Evolutionary conservation across 2,888 invertebrate genomes (phyloP).

Genomic region (Auanema sp.): DNA sequence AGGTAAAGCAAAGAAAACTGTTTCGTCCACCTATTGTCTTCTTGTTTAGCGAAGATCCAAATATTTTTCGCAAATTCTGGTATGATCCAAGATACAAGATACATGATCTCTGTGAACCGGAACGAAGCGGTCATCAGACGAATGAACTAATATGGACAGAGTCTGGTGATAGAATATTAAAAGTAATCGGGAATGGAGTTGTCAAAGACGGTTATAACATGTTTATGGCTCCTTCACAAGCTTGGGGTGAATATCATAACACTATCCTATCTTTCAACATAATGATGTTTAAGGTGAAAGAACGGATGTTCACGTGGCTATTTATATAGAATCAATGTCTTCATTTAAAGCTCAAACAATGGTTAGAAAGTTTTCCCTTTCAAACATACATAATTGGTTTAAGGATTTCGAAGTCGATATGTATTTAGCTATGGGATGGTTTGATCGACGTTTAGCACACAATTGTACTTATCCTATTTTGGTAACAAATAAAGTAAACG

Average conservation of each 20-base stretch:
- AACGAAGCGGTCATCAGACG: constrained; percentile 50
- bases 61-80: constrained; percentile 40
- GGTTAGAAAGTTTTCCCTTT: constrained; percentile 26
- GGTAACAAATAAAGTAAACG: constrained; percentile 50
- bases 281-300: constrained; percentile 31
- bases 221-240: constrained; percentile 61
- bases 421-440: constrained; percentile 64
- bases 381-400: not conserved
- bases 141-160: constrained; percentile 54
- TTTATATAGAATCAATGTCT: constrained; percentile 64
- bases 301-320: constrained; percentile 59
- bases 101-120: constrained; percentile 55
- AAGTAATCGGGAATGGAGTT: constrained; percentile 56
- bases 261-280: not conserved
- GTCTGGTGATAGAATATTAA: constrained; percentile 57
- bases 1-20: not conserved
- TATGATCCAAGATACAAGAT: constrained; percentile 42
- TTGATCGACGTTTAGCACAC: constrained; percentile 59
- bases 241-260: constrained; percentile 26
- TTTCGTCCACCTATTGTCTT: not conserved
- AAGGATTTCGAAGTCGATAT: constrained; percentile 64
- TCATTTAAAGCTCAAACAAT: constrained; percentile 64
- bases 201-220: constrained; percentile 60
- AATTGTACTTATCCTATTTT: constrained; percentile 64
- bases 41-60: constrained; percentile 32